Evolutionary conservation across 2,888 invertebrate genomes (phyloP).

Genomic region (Marronus borbonicus): DNA sequence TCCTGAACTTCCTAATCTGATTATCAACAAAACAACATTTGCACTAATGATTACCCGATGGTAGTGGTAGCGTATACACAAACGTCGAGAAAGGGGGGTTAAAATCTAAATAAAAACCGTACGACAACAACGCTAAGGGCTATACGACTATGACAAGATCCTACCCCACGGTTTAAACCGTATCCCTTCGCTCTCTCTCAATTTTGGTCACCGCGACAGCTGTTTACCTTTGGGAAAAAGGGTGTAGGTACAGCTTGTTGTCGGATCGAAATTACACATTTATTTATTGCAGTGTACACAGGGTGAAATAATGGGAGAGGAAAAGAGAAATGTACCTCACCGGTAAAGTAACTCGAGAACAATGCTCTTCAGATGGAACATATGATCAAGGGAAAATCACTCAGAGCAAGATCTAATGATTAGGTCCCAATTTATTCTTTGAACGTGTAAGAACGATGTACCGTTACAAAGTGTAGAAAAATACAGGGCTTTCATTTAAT

Average conservation of each 20-base stretch:
- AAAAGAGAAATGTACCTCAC: not conserved
- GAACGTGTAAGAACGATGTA: too few species aligned
- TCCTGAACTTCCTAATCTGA: slow-evolving; percentile 44
- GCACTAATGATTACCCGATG: slow-evolving; percentile 49
- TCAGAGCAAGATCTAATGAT: too few species aligned
- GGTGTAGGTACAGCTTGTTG: not conserved
- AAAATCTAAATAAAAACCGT: slow-evolving; percentile 40
- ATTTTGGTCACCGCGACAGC: slow-evolving; percentile 39
- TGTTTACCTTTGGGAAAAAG: slow-evolving; percentile 28
- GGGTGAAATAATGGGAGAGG: too few species aligned
- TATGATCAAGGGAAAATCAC: too few species aligned
- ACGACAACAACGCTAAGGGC: slow-evolving; percentile 4
- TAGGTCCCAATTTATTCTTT: too few species aligned
- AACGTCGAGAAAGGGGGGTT: slow-evolving; percentile 1
- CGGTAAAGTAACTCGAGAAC: slow-evolving; percentile 16
- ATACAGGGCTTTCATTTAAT: too few species aligned
- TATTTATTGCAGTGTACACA: not conserved
- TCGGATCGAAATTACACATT: slow-evolving; percentile 36
- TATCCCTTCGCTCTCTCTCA: slow-evolving; percentile 17
- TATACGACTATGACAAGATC: not conserved
- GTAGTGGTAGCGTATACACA: not conserved
- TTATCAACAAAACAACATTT: slow-evolving; percentile 51
- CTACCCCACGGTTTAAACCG: not conserved
- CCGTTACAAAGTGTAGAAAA: too few species aligned
- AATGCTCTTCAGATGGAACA: not conserved